A percentile compares a stretch with the other conserved stretches of the same genome.
Evolutionary conservation across 2,888 invertebrate genomes (phyloP).

Genomic region (Tridacna crocea): DNA sequence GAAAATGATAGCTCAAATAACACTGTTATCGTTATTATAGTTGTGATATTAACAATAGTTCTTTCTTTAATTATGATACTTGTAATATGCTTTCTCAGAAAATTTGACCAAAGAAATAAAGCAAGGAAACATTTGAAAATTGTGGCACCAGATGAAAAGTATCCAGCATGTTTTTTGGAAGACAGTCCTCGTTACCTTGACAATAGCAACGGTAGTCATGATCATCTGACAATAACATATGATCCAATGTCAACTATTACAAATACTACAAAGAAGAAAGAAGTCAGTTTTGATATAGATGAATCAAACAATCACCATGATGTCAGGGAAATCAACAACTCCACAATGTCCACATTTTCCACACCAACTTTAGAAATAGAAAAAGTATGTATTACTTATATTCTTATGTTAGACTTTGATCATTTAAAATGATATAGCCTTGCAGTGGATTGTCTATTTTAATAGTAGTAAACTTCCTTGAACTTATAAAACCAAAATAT

Average conservation of each 20-base stretch:
- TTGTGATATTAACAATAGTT: conserved; percentile 66
- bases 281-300: conserved; percentile 62
- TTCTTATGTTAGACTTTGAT: conserved; percentile 14
- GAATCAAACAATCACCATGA: conserved; percentile 39
- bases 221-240: conserved; percentile 56
- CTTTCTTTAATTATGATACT: conserved; percentile 66
- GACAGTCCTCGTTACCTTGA: conserved; percentile 53
- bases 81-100: conserved; percentile 65
- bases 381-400: conserved; percentile 48
- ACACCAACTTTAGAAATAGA: conserved; percentile 48
- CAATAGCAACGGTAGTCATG: conserved; percentile 51
- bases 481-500: too few relatives aligned
- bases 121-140: conserved; percentile 49
- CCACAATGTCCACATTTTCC: conserved; percentile 61
- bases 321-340: conserved; percentile 48
- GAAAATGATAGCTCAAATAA: conserved; percentile 56
- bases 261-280: conserved; percentile 52
- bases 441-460: too few relatives aligned
- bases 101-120: conserved; percentile 61
- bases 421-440: too few relatives aligned
- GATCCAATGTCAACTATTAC: conserved; percentile 49
- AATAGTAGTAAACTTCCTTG: too few relatives aligned
- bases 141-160: conserved; percentile 62
- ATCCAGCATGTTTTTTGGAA: conserved; percentile 59
- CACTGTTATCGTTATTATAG: conserved; percentile 66